Base-by-base conservation (phyloP, 2,888 invertebrate genomes). In the Merodon equestris region DNA sequence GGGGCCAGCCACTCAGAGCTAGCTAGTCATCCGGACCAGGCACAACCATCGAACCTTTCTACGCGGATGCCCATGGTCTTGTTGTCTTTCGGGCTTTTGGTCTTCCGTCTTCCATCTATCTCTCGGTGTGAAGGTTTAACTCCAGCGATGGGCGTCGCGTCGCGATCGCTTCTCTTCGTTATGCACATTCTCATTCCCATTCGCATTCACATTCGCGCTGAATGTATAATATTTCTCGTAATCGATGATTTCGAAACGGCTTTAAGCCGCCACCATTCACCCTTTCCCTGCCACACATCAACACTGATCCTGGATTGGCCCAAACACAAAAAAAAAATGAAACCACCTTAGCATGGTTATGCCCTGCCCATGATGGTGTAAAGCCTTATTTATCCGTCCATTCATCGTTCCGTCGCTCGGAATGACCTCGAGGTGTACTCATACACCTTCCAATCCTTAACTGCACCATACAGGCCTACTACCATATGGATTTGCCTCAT, bases 181-280 rank as follows among this genome's bases (percentile, higher is more conserved):
- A 74, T 79, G 79, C 79, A 74, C 79, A 79, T 67, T 73, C 61
- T 60, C 61, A 72, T 73, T 64, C 27, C 27, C 27, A 27, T 7
- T 27, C 27, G 27, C 27, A 27, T 27, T 27, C 27, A 27, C 7
- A 60, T 68, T 73, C 34, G 38, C 66, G 64, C 73, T 57, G 63
- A 68, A 79, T 79, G 58, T 79, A 79, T 79, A 74, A 79, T 79
- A 79, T 79, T 79, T 74, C 74, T 79, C 74, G 79, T 74, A 79
- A 79, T 79, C 79, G 79, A 79, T 79, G 79, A 73, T 79, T 79
- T 79, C 51, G 63, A 79, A 77, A 67, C 67, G 40, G 34, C 34
- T 50, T 72, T 64, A 51, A 64, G 58, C 76, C 57, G 77, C 53
- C 73, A 47, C 27, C 27, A 27, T 27, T 27, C 27, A 27, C 27